phyloP scores from a whole-genome alignment of 2,888 invertebrate species.

The Pristionchus entomophagus region DNA sequence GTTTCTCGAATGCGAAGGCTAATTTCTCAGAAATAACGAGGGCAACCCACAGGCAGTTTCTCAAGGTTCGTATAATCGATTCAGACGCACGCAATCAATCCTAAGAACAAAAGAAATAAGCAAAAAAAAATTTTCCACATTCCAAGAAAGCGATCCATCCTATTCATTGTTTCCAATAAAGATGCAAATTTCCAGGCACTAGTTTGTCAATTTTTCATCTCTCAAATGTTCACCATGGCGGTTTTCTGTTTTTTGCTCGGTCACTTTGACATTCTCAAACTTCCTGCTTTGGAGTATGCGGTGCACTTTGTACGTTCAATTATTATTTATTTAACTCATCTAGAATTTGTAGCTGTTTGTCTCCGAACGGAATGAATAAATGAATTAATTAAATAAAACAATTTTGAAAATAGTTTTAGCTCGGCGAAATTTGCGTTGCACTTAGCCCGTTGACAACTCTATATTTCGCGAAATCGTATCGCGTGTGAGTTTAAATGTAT shows the following conservation, averaged over 20 bases:
- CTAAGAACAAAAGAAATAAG: too few species aligned
- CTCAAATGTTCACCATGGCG: neutral
- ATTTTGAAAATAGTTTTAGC: neutral
- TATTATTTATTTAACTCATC: neutral
- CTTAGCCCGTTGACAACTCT: neutral
- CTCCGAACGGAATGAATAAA: too few species aligned
- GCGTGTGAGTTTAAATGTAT: too few species aligned
- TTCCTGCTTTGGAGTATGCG: neutral
- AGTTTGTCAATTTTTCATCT: neutral
- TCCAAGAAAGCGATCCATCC: neutral
- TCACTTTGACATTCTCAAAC: neutral
- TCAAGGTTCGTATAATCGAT: neutral
- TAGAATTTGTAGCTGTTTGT: too few species aligned
- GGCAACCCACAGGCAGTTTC: neutral
- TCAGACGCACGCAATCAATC: neutral
- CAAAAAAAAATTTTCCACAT: too few species aligned
- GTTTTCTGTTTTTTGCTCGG: neutral
- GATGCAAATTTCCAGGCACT: neutral
- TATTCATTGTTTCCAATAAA: neutral
- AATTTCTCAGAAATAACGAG: neutral
- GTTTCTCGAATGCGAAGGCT: neutral
- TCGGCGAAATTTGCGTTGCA: slow-evolving; percentile 5
- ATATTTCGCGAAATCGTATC: slow-evolving; percentile 4
- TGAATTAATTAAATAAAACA: too few species aligned
- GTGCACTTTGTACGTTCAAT: neutral